Evolutionary conservation across 2,113 vertebrate genomes (phyloP), one percentile per base, ranked within the genome.

Genomic region (Epinephelus fuscoguttatus): DNA sequence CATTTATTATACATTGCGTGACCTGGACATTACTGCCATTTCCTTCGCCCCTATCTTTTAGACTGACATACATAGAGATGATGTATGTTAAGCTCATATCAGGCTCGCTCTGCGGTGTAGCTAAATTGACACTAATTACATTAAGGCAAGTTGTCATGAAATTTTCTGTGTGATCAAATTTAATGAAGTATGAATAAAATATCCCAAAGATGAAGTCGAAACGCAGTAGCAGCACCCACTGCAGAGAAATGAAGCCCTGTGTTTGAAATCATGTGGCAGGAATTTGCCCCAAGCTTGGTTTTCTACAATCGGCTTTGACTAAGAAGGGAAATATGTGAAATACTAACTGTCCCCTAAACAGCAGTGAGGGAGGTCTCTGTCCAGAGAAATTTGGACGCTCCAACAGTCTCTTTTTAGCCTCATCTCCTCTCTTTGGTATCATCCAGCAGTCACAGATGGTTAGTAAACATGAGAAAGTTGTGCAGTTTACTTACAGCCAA

Each of bases 161-260:
- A 82, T 71, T 87, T 89, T 88, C 85, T 18, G 62, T 79, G 60
- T 87, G 89, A 89, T 84, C 78, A 84, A 75, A 89, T 84, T 76
- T 75, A 81, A 88, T 85, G 62, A 77, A 80, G 49, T 78, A 77
- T 88, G 84, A 89, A 92, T 90, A 86, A 90, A 81, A 81, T 30
- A 90, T 86, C 9, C 30, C 33, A 3, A 4, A 17, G 23, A 56
- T 73, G 47, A 63, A 68, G 59, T 55, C 0, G 0, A 70, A 68
- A 66, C 7, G 47, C 64, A 61, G 23, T 2, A 64, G 79, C 27
- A 52, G 71, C 62, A 47, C 25, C 30, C 45, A 57, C 53, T 75
- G 59, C 55, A 73, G 52, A 70, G 59, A 73, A 77, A 83, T 57
- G 15, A 57, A 85, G 70, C 37, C 19, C 14, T 40, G 23, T 23